Evolutionary conservation across 2,888 invertebrate genomes (phyloP).

Genomic region (Hypena proboscidalis): DNA sequence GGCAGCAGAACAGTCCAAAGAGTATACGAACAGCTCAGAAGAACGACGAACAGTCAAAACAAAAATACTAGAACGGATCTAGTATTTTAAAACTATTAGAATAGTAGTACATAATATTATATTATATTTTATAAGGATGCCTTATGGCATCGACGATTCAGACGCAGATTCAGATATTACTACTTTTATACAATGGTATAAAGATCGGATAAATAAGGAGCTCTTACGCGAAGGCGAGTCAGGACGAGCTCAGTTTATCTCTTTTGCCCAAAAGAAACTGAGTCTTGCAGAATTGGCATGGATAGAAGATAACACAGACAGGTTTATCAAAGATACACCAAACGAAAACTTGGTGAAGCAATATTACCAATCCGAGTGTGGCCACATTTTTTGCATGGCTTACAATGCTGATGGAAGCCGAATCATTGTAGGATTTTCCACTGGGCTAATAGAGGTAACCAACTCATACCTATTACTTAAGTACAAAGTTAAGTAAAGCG

Average conservation of each 20-base stretch:
- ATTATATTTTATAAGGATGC: no score
- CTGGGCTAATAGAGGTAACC: slow-evolving; percentile 83
- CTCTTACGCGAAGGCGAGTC: slow-evolving; percentile 48
- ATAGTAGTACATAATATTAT: no score
- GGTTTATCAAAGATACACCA: slow-evolving; percentile 61
- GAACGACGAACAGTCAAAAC: no score
- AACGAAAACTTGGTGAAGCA: slow-evolving; percentile 52
- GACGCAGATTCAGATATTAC: slow-evolving; percentile 55
- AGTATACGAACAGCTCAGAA: no score
- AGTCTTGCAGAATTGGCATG: slow-evolving; percentile 50
- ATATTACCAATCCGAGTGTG: slow-evolving; percentile 60
- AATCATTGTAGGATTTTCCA: slow-evolving; percentile 77
- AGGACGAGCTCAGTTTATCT: slow-evolving; percentile 47
- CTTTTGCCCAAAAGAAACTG: slow-evolving; percentile 58
- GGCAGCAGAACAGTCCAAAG: no score
- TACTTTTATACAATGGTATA: slow-evolving; percentile 62
- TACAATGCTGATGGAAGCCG: slow-evolving; percentile 73
- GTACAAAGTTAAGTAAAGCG: no score
- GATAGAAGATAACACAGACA: slow-evolving; percentile 62
- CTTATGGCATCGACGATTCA: no score
- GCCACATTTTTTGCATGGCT: slow-evolving; percentile 63
- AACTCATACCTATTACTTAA: no score
- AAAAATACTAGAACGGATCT: no score
- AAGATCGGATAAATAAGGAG: slow-evolving; percentile 55
- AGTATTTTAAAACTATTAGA: no score